phyloP scores from a whole-genome alignment of 1,140 invertebrate species.

The Zaprionus taronus region DNA sequence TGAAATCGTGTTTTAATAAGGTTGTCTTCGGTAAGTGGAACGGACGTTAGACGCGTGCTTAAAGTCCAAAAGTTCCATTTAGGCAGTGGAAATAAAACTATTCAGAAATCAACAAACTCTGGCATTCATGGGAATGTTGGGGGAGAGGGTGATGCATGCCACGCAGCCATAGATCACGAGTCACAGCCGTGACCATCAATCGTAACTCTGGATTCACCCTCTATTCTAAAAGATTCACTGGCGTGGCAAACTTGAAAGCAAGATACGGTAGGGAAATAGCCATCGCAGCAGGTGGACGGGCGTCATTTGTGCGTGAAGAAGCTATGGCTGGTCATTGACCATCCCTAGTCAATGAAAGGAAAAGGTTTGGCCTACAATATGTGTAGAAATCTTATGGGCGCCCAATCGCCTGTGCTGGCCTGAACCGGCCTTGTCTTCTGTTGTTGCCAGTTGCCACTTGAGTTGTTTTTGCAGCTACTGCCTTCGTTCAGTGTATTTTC shows the following conservation, averaged over 20 bases:
- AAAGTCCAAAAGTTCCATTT: constrained; percentile 1
- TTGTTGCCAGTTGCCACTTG: constrained; percentile 54
- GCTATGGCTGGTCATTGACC: not conserved
- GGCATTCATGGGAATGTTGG: not conserved
- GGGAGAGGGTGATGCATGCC: not conserved
- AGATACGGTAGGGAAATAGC: not conserved
- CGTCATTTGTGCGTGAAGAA: not conserved
- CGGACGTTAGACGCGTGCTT: constrained; percentile 3
- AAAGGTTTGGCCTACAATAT: not conserved
- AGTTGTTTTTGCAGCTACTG: constrained; percentile 37
- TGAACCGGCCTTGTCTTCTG: constrained; percentile 44
- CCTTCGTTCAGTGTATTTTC: constrained; percentile 3
- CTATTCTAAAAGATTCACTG: too few species aligned
- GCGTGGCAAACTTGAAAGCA: not conserved
- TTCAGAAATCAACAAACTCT: not conserved
- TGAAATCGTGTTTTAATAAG: constrained; percentile 31
- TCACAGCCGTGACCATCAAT: not conserved
- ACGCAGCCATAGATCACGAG: not conserved
- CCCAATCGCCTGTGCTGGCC: constrained; percentile 4
- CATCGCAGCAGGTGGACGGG: not conserved
- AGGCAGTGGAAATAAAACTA: not conserved
- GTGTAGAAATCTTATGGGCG: not conserved
- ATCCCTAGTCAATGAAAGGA: not conserved
- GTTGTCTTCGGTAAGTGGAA: constrained; percentile 13
- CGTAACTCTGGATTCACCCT: too few species aligned